Base-by-base conservation (phyloP, 2,888 invertebrate species). In the Quadroppia sp. region DNA sequence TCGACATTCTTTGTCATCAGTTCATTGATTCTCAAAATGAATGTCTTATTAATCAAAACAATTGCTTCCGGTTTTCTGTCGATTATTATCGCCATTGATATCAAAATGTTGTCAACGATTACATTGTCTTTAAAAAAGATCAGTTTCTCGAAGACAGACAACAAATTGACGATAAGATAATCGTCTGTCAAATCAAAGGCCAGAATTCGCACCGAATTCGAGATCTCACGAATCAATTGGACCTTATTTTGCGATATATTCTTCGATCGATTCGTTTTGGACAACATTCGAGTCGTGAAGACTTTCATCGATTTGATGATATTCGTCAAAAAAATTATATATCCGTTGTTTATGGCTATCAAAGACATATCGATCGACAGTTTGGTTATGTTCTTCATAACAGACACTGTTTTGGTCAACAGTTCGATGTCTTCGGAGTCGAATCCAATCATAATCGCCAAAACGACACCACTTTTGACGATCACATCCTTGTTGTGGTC, bases 321-420 rank as follows among this genome's bases (percentile, higher is more conserved):
- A n/a, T 67, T 40, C 40, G 23, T 40, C 2, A 67, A n/a, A 23
- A 67, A 67, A 2, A 23, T 1, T 1, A 67, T 32, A 42, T 67
- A 67, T 20, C 67, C 67, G 13, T 20, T 40, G 11, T 67, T 15
- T 67, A 67, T n/a, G 25, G 67, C 67, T 9, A 67, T 67, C 6
- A n/a, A 2, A 7, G 36, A 23, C 2, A 67, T 36, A 36, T 23
- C 1, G 13, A n/a, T 36, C 32, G 42, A 67, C 2, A 13, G 2
- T 17, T 36, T 9, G 36, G 9, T 36, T 67, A n/a, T 36, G 6
- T 2, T 23, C 32, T 40, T 67, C 42, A 67, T 67, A 20, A 67
- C 23, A 9, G 9, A 17, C 42, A 67, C 67, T 9, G 40, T 67
- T 40, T 67, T 67, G 32, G 40, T 67, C 23, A 67, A 13, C 15